Conservation (phyloP, 2,113 vertebrate species). For the Euleptes europaea region DNA sequence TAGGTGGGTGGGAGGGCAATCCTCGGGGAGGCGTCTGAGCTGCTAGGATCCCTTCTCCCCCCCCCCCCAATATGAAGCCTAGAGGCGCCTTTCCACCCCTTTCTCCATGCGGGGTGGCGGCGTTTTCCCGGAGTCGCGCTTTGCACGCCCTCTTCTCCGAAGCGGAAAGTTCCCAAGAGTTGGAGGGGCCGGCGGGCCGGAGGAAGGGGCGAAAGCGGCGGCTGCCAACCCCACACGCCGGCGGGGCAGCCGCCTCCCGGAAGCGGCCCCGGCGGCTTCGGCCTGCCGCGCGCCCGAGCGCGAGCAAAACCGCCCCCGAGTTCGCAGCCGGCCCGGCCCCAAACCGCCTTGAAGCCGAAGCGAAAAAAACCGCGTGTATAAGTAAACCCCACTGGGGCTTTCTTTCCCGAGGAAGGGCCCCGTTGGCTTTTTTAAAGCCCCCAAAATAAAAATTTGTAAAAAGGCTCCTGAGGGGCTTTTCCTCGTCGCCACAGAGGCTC, state of each 20-base stretch:
- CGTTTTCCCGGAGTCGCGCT: no score
- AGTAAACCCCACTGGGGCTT: no score
- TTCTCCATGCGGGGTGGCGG: no score
- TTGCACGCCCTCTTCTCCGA: no score
- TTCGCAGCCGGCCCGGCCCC: neutral
- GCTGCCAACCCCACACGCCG: neutral
- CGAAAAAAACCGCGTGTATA: no score
- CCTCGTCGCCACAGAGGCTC: neutral
- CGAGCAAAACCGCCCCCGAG: no score
- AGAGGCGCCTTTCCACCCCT: neutral
- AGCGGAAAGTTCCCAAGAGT: conserved; percentile 4
- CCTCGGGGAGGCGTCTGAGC: neutral
- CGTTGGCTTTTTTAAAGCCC: no score
- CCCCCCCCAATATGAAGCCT: neutral
- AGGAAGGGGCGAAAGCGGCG: neutral
- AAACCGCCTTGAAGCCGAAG: neutral
- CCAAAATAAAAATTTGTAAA: no score
- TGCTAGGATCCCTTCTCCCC: neutral
- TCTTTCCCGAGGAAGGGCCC: no score
- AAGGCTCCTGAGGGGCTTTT: neutral
- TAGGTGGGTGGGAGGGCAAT: neutral
- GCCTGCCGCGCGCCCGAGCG: no score
- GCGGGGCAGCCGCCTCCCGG: neutral
- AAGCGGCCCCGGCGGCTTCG: neutral
- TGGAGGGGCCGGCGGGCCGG: no score